phyloP scores from a whole-genome alignment of 2,113 vertebrate genomes.

The Peromyscus californicus region DNA sequence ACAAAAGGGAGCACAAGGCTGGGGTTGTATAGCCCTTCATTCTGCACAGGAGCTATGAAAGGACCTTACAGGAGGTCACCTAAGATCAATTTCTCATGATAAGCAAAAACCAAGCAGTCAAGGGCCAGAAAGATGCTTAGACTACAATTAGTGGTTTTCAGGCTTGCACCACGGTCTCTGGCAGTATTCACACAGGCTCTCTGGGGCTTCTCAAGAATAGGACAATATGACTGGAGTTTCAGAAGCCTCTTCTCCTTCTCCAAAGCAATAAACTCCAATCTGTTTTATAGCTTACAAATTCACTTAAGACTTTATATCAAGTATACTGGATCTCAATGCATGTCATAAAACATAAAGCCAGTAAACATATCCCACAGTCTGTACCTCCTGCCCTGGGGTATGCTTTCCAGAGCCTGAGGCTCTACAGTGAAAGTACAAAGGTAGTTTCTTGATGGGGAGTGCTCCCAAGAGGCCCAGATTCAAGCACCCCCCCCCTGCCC shows the following conservation, averaged over 20 bases:
- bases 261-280: conserved; percentile 5
- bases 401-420: neutral
- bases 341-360: conserved; percentile 40
- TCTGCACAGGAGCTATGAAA: neutral
- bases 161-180: neutral
- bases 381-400: neutral
- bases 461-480: neutral
- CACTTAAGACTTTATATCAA: conserved; percentile 24
- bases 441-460: neutral
- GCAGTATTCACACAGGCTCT: neutral
- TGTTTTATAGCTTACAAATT: neutral
- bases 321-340: neutral
- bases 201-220: neutral
- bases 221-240: neutral
- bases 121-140: neutral
- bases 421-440: neutral
- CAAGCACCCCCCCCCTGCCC: neutral
- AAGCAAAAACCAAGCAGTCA: neutral
- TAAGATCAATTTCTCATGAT: neutral
- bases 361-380: neutral
- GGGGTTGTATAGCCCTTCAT: neutral
- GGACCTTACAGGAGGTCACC: neutral
- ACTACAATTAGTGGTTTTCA: conserved; percentile 41
- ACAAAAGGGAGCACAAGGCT: neutral
- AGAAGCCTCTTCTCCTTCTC: neutral